Evolutionary conservation across 2,113 vertebrate genomes (phyloP).

Genomic region (Pandion haliaetus): DNA sequence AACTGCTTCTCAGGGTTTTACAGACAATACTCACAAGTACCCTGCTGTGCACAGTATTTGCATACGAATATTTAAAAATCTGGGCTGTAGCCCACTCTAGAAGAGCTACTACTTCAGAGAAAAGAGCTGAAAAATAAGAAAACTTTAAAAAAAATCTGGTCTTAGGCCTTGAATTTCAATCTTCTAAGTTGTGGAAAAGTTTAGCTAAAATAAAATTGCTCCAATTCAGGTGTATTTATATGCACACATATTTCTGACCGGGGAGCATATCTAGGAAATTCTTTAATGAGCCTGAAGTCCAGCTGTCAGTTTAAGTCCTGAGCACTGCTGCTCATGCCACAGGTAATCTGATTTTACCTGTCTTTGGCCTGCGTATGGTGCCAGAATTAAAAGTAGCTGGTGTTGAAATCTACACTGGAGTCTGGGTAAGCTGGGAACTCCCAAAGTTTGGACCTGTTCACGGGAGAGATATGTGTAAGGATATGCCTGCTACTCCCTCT

Average conservation of each 20-base stretch:
- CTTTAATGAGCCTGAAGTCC: not conserved
- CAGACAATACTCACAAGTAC: too few relatives aligned
- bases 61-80: too few relatives aligned
- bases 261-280: not conserved
- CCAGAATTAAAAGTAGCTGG: not conserved
- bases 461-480: not conserved
- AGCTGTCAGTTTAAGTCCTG: not conserved
- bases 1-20: too few relatives aligned
- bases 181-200: not conserved
- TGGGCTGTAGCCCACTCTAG: too few relatives aligned
- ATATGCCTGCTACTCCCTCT: not conserved
- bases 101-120: too few relatives aligned
- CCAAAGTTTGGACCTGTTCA: not conserved
- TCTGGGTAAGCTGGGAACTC: not conserved
- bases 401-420: not conserved
- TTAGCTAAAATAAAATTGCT: not conserved
- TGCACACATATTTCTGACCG: not conserved
- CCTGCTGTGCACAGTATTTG: too few relatives aligned
- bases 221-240: not conserved
- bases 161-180: too few relatives aligned
- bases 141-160: too few relatives aligned
- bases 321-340: not conserved
- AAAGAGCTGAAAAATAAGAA: too few relatives aligned
- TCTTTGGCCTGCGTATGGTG: not conserved
- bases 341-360: not conserved